Evolutionary conservation across 2,888 invertebrate species (phyloP).

Genomic region (Miltochrista miniata): DNA sequence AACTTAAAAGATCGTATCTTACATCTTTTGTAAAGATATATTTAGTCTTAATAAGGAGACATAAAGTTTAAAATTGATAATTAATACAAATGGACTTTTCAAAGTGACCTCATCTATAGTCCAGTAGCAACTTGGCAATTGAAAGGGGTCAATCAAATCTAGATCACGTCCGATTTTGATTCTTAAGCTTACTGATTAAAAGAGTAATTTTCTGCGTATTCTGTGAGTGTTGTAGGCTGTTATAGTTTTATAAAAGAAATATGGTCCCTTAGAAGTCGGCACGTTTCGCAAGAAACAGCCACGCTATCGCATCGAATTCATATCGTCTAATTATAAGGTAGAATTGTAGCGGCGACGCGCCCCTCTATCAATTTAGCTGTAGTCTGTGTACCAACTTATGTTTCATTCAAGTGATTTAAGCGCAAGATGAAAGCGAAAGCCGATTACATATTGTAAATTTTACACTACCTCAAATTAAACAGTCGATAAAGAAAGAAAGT

Average conservation of each 20-base stretch:
- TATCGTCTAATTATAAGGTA: constrained; percentile 81
- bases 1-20: constrained; percentile 31
- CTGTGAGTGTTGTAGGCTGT: constrained; percentile 5
- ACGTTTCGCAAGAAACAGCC: constrained; percentile 76
- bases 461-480: too few relatives aligned
- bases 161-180: constrained; percentile 8
- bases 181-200: constrained; percentile 1
- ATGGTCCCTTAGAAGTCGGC: constrained; percentile 72
- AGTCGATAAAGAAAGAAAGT: too few relatives aligned
- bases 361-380: constrained; percentile 46
- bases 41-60: constrained; percentile 8
- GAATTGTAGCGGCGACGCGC: constrained; percentile 53
- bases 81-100: constrained; percentile 30
- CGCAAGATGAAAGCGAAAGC: constrained; percentile 26
- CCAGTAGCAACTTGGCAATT: constrained; percentile 33
- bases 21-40: constrained; percentile 11
- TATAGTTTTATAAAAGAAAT: constrained; percentile 35
- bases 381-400: background rate
- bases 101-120: constrained; percentile 44
- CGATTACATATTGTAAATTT: background rate
- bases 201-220: constrained; percentile 10
- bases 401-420: constrained; percentile 34
- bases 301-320: constrained; percentile 78
- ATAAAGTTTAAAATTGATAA: constrained; percentile 33
- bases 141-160: constrained; percentile 40